Evolutionary conservation across 2,113 vertebrate genomes (phyloP).

Genomic region (Oncorhynchus clarkii): DNA sequence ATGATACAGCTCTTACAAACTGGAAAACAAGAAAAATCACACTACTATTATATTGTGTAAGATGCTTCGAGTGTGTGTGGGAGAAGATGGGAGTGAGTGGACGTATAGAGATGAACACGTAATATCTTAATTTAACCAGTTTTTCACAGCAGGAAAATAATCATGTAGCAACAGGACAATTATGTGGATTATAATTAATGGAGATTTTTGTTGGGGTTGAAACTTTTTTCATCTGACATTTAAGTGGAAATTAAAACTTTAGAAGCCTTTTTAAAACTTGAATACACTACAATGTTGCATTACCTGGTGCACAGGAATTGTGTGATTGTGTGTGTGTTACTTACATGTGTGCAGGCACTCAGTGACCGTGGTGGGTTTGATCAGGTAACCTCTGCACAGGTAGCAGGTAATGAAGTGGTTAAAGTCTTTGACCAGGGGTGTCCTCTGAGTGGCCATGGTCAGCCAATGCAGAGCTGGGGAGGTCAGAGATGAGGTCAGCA

Average conservation of each 20-base stretch:
- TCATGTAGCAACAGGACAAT: no score
- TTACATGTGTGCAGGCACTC: slow-evolving; percentile 99
- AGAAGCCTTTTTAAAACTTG: no score
- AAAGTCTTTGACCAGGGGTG: slow-evolving; percentile 93
- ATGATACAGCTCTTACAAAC: slow-evolving; percentile 99
- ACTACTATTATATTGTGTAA: not conserved
- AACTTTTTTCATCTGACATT: no score
- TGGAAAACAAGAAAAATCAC: slow-evolving; percentile 41
- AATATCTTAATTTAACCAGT: no score
- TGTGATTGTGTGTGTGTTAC: slow-evolving; percentile 53
- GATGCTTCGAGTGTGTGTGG: not conserved
- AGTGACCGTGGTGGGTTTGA: slow-evolving; percentile 96
- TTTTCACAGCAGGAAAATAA: no score
- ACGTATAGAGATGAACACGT: no score
- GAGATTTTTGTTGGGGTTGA: no score
- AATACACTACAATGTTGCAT: no score
- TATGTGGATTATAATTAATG: no score
- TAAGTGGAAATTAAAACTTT: no score
- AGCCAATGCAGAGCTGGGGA: not conserved
- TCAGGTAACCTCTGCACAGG: slow-evolving; percentile 96
- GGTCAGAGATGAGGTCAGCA: not conserved
- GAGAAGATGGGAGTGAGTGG: not conserved
- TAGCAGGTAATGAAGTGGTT: slow-evolving; percentile 98
- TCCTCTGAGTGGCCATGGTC: slow-evolving; percentile 60
- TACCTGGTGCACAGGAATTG: no score